These are phyloP conservation scores for Riparia riparia DNA, from an alignment of 2,113 vertebrate species.

Conservation along the genomic window DNA sequence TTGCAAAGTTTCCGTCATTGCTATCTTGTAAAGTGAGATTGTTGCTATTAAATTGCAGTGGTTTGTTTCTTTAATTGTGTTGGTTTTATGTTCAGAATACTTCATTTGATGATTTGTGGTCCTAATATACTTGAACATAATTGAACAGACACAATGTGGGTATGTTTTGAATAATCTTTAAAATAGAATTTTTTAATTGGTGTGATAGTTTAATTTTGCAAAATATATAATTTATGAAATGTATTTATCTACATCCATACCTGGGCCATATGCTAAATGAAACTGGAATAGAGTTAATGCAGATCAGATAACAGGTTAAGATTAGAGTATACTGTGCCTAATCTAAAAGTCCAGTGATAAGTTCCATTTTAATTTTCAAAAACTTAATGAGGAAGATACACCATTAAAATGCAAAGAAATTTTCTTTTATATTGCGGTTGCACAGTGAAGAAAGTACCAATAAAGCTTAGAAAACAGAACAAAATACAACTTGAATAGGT, in stretches of 20 bases:
- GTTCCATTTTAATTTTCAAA: neutral
- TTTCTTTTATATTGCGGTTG: neutral
- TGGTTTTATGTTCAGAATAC: neutral
- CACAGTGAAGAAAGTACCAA: neutral
- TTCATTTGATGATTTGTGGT: neutral
- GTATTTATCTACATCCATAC: neutral
- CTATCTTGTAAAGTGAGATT: conserved; percentile 56
- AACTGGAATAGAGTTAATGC: neutral
- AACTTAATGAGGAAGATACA: neutral
- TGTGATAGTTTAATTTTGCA: neutral
- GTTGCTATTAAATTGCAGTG: conserved; percentile 61
- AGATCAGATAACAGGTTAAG: neutral
- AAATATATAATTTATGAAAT: neutral
- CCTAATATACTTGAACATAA: neutral
- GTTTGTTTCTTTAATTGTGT: conserved; percentile 48
- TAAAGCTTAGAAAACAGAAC: neutral
- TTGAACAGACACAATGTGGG: neutral
- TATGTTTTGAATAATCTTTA: neutral
- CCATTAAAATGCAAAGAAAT: neutral
- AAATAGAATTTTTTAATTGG: neutral
- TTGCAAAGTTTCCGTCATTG: neutral
- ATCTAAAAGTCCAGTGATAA: neutral
- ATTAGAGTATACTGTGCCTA: neutral
- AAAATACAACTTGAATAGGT: neutral
- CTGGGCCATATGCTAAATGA: neutral